Conservation (phyloP, 2,797 vertebrate species). For the Brachymystax lenok region DNA sequence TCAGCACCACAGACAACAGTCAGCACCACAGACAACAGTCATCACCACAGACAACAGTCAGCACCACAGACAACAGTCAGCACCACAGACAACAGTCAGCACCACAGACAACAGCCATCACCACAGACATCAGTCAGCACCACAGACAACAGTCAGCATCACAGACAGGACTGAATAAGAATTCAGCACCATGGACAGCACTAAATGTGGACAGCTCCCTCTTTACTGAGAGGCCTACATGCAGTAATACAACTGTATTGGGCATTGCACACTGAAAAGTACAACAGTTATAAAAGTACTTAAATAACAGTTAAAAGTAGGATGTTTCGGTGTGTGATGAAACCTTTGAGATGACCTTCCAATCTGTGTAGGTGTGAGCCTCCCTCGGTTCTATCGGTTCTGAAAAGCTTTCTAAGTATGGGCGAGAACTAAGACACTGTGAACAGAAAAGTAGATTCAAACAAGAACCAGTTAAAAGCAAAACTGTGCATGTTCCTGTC, state of each 20-base stretch:
- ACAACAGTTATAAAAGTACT: background rate
- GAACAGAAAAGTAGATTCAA: background rate
- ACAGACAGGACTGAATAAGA: background rate
- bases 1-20: background rate
- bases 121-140: too few relatives aligned
- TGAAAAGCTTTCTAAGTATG: background rate
- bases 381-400: background rate
- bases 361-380: background rate
- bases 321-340: background rate
- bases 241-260: background rate
- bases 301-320: background rate
- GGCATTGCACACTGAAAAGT: background rate
- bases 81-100: too few relatives aligned
- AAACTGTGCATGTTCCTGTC: background rate
- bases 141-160: too few relatives aligned
- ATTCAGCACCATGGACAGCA: background rate
- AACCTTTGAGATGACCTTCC: background rate
- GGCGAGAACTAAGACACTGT: background rate
- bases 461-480: background rate
- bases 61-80: too few relatives aligned
- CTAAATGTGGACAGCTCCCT: background rate
- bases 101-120: too few relatives aligned
- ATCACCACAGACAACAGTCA: too few relatives aligned
- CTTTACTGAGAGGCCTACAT: background rate
- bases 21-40: too few relatives aligned